A percentile compares a stretch with the other conserved stretches of the same genome.
Evolutionary conservation across 2,888 invertebrate genomes (phyloP).

Genomic region (Rambutsinella grinnellia): DNA sequence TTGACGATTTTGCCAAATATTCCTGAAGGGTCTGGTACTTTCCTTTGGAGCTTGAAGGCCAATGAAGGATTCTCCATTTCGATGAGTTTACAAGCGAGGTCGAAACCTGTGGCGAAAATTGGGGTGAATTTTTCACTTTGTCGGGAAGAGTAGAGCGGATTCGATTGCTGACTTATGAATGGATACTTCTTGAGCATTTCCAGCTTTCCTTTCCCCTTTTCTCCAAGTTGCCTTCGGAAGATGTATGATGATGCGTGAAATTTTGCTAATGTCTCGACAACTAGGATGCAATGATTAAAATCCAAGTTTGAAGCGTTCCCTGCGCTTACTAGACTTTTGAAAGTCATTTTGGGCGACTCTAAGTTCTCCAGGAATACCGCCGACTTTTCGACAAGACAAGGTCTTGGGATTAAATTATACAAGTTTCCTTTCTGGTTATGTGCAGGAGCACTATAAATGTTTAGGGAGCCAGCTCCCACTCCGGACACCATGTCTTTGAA

Average conservation of each 20-base stretch:
- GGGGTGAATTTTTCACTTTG: conserved; percentile 15
- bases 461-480: too few species aligned
- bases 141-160: not conserved
- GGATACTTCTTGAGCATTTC: conserved; percentile 49
- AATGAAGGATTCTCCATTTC: conserved; percentile 54
- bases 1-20: conserved; percentile 39
- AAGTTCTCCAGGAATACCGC: conserved; percentile 40
- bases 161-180: conserved; percentile 11
- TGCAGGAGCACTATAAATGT: not conserved
- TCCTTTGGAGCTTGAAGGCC: conserved; percentile 52
- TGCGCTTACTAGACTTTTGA: not conserved
- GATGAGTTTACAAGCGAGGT: conserved; percentile 37
- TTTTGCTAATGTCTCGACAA: conserved; percentile 47
- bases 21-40: conserved; percentile 21
- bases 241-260: conserved; percentile 53
- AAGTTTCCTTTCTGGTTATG: not conserved
- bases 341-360: conserved; percentile 4
- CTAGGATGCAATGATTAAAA: conserved; percentile 50
- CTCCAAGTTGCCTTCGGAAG: conserved; percentile 32
- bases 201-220: conserved; percentile 30
- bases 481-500: conserved; percentile 23
- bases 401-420: conserved; percentile 11
- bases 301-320: conserved; percentile 21
- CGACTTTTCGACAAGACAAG: conserved; percentile 14
- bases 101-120: conserved; percentile 35